Evolutionary conservation across 2,888 invertebrate species (phyloP), one percentile per base, ranked within the genome.

Genomic region (Abrostola tripartita): DNA sequence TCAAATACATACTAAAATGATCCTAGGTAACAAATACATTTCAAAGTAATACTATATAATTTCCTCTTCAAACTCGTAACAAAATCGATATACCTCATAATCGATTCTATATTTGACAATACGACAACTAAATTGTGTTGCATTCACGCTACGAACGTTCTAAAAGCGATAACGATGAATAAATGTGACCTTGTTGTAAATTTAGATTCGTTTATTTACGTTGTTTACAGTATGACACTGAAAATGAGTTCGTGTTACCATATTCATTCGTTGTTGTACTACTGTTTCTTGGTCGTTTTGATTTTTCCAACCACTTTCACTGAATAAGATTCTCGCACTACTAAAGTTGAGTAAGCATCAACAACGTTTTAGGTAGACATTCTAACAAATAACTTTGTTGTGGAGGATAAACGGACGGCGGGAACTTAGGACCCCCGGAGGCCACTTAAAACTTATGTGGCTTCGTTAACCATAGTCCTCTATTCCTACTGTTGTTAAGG

Each of bases 391-490:
- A 92, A 93, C 89, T 93, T 91, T 88, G 90, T 90, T 90, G 88
- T 88, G 81, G 81, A 86, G 90, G 89, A 90, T 91, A 92, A 92
- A 91, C 90, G 92, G 90, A 88, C 86, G 85, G 82, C 79, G 79
- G 81, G 76, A 92, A 92, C 91, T 93, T 90, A 79, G 79, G 78
- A 74, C 75, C 90, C 89, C 91, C 85, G 70, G 92, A 87, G 93
- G 91, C 92, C 92, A 93, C 92, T 93, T 93, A 90, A 92, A 93
- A 93, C 92, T 93, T 93, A 88, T 89, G 90, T 92, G 92, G 91
- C 92, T 93, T 91, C 88, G 91, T 90, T 91, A 90, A 88, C 89
- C 90, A 88, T 88, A 87, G 88, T 84, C 85, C 87, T 87, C 88
- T 87, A 87, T 88, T 85, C 83, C 77, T 81, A 84, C 84, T 84